Evolutionary conservation across 2,797 vertebrate genomes (phyloP).

Genomic region (Poecile montanus): DNA sequence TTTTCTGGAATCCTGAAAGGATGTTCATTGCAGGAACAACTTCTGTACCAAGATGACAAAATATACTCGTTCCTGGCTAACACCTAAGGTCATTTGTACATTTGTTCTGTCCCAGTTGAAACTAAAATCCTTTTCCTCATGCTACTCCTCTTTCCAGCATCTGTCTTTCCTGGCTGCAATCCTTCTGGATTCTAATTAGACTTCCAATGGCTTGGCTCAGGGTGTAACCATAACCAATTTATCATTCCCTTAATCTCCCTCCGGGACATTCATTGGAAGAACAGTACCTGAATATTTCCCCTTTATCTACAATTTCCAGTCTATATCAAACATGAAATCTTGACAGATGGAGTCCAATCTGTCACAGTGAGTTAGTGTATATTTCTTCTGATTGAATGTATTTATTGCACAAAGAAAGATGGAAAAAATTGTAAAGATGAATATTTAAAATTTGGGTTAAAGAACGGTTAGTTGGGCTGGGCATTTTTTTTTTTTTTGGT

Average conservation of each 20-base stretch:
- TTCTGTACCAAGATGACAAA: not conserved
- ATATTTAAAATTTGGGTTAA: not conserved
- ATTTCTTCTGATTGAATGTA: conserved; percentile 31
- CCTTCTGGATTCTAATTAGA: conserved; percentile 55
- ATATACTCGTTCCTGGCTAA: not conserved
- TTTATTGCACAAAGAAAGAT: conserved; percentile 9
- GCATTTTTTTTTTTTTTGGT: not conserved
- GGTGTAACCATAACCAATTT: conserved; percentile 50
- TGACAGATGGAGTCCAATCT: conserved; percentile 71
- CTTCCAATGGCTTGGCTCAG: conserved; percentile 58
- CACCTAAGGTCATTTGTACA: conserved; percentile 33
- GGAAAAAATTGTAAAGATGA: not conserved
- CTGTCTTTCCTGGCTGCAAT: conserved; percentile 58
- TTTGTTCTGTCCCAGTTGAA: conserved; percentile 52
- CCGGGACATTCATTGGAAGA: conserved; percentile 7
- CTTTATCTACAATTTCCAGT: conserved; percentile 59
- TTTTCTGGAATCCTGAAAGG: not conserved
- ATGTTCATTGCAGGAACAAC: not conserved
- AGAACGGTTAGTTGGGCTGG: not conserved
- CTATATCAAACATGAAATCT: conserved; percentile 63
- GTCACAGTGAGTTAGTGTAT: conserved; percentile 27
- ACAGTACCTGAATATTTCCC: conserved; percentile 57
- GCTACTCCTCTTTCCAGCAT: not conserved
- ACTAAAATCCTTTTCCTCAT: conserved; percentile 9
- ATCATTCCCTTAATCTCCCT: conserved; percentile 57